Percentiles rank a stretch among this genome's conserved stretches.
Conservation (phyloP, 2,797 vertebrate genomes). For the Falco rusticolus region DNA sequence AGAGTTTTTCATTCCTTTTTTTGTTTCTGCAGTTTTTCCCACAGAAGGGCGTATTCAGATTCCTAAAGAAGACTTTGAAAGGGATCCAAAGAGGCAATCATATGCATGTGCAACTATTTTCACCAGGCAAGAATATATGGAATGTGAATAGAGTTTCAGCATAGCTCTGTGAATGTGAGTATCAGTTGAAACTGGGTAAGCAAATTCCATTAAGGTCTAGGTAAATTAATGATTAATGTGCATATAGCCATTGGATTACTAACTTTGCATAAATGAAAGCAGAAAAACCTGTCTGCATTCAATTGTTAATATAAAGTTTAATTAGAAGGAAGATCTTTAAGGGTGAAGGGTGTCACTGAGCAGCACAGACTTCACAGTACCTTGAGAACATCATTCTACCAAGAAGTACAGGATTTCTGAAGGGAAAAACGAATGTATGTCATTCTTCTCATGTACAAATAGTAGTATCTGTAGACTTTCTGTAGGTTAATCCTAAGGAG, state of each 20-base stretch:
- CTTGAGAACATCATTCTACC: not conserved
- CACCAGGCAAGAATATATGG: constrained; percentile 55
- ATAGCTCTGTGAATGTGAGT: not conserved
- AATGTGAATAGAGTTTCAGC: constrained; percentile 57
- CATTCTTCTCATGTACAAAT: not conserved
- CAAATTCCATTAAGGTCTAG: constrained; percentile 48
- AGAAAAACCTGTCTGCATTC: constrained; percentile 53
- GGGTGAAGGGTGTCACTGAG: constrained; percentile 28
- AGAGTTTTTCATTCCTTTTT: constrained; percentile 40
- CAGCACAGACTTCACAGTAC: constrained; percentile 29
- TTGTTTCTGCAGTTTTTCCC: constrained; percentile 57
- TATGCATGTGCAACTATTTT: constrained; percentile 66
- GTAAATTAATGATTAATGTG: constrained; percentile 54
- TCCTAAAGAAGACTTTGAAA: constrained; percentile 66
- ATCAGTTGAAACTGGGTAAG: constrained; percentile 18
- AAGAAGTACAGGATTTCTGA: not conserved
- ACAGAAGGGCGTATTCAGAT: constrained; percentile 66
- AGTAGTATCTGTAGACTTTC: not conserved
- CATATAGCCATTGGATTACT: constrained; percentile 29
- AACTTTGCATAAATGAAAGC: constrained; percentile 60
- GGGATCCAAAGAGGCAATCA: constrained; percentile 61
- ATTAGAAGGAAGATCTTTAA: constrained; percentile 60
- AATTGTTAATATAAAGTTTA: constrained; percentile 54
- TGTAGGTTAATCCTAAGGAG: not conserved
- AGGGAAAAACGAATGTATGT: not conserved